phyloP scores from a whole-genome alignment of 2,113 vertebrate species.

The Tonatia bakeri region DNA sequence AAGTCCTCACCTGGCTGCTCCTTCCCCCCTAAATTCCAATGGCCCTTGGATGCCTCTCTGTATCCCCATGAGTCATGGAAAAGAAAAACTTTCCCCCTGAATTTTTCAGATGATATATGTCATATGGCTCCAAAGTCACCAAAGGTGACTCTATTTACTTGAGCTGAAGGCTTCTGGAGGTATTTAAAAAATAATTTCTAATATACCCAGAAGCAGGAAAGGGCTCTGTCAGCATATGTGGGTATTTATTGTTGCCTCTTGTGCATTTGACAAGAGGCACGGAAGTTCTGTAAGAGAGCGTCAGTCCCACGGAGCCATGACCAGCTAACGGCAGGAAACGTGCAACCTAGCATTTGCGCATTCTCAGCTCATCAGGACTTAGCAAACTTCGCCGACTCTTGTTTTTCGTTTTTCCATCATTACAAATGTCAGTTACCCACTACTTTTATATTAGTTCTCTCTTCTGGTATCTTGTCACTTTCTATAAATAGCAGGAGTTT shows the following conservation, averaged over 20 bases:
- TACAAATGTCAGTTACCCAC: neutral
- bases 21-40: neutral
- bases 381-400: neutral
- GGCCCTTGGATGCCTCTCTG: neutral
- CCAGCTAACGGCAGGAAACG: neutral
- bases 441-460: neutral
- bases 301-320: neutral
- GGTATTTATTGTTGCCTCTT: neutral
- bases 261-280: neutral
- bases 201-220: neutral
- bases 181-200: neutral
- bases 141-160: neutral
- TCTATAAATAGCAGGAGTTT: neutral
- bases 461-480: neutral
- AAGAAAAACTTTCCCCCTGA: neutral
- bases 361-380: neutral
- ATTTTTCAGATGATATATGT: neutral
- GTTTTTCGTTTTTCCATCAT: neutral
- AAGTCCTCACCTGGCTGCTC: neutral
- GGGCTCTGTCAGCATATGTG: neutral
- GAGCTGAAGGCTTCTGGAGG: neutral
- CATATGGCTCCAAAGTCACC: neutral
- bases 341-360: fast-evolving
- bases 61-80: neutral
- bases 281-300: neutral